Evolutionary conservation across 2,888 invertebrate species (phyloP), one percentile per base, ranked within the genome.

Genomic region (Orthosia cruda): DNA sequence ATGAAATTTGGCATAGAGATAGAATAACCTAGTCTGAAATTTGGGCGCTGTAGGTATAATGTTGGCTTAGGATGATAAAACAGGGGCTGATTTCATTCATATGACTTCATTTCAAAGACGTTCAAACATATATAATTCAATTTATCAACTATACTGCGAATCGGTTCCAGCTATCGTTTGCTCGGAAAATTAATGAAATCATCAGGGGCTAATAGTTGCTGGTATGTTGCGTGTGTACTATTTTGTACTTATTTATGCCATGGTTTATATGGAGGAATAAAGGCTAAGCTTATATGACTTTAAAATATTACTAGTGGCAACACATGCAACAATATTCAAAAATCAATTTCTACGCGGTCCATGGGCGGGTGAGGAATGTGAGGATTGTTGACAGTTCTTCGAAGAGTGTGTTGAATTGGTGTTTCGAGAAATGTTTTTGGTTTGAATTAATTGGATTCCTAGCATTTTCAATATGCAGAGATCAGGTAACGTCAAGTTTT

Each of bases 321-420:
- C 61, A 61, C 45, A 4, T 7, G 15, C 20, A 0, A 94, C 79
- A 82, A 91, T 88, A 80, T 90, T 88, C 91, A 94, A 96, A 96
- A 96, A 96, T 91, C 91, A 91, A 91, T 91, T 95, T 93, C 91
- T 93, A 90, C 91, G 91, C 92, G 91, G 90, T 90, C 89, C 86
- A 83, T 89, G 96, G 96, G 96, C 95, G 96, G 95, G 94, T 93
- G 93, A 79, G 47, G 62, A 63, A 91, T 92, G 62, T 63, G 62
- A 91, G 91, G 90, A 90, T 89, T 92, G 93, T 95, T 96, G 96
- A 95, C 95, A 95, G 95, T 94, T 95, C 89, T 84, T 88, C 92
- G 91, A 90, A 93, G 77, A 74, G 94, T 94, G 93, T 87, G 88
- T 91, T 89, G 89, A 92, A 92, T 91, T 92, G 82, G 91, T 91